Conservation (phyloP, 1,140 invertebrate species). For the Dufourea novaeangliae region DNA sequence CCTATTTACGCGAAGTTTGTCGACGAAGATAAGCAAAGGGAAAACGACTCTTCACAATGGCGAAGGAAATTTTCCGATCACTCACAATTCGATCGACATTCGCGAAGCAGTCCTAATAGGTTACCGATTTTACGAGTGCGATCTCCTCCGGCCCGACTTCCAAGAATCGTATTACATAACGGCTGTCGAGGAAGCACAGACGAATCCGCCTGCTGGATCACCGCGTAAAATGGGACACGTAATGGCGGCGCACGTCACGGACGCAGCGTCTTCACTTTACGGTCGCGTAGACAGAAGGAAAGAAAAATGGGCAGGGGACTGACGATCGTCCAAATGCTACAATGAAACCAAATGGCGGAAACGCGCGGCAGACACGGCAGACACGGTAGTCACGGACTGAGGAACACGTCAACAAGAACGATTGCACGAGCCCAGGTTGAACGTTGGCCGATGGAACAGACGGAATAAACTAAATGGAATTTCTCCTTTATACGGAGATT, state of each 20-base stretch:
- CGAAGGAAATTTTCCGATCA: neutral
- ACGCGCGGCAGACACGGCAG: neutral
- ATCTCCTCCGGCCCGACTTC: slow-evolving; percentile 8
- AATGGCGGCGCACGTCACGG: slow-evolving; percentile 13
- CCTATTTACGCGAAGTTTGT: slow-evolving; percentile 23
- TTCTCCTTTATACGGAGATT: too few species aligned
- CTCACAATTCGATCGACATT: slow-evolving; percentile 6
- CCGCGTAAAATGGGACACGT: slow-evolving; percentile 13
- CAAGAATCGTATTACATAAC: neutral
- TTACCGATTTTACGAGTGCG: slow-evolving; percentile 28
- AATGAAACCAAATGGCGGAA: slow-evolving; percentile 1
- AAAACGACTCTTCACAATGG: neutral
- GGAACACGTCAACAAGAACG: slow-evolving; percentile 1
- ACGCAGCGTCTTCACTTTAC: slow-evolving; percentile 14
- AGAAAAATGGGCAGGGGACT: slow-evolving; percentile 22
- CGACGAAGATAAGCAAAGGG: slow-evolving; percentile 9
- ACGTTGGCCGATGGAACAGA: neutral
- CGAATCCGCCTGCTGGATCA: neutral
- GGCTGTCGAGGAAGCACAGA: neutral
- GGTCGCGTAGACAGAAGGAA: neutral
- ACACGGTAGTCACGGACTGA: neutral
- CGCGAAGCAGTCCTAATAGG: slow-evolving; percentile 18
- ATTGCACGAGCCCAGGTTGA: slow-evolving; percentile 11
- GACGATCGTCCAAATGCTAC: neutral
- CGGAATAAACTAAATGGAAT: too few species aligned